Percentiles rank a stretch among this genome's conserved stretches.
Evolutionary conservation across 2,888 invertebrate genomes (phyloP).

Genomic region (Leptinotarsa haldemani): DNA sequence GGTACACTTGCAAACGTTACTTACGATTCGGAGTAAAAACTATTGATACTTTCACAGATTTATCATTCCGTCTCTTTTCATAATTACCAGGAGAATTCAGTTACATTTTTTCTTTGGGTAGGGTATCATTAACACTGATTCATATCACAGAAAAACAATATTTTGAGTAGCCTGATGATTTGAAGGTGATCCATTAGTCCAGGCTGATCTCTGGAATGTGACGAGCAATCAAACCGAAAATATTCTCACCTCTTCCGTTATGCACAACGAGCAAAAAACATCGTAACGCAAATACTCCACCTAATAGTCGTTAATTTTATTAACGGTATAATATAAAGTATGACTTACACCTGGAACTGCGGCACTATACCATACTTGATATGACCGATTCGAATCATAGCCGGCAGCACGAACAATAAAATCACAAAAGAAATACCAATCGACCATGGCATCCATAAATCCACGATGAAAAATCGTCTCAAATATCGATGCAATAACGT

Average conservation of each 20-base stretch:
- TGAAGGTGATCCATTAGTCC: too few species aligned
- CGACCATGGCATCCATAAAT: slow-evolving; percentile 18
- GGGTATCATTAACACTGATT: too few species aligned
- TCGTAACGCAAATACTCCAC: not conserved
- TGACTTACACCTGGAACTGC: slow-evolving; percentile 18
- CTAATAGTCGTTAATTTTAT: slow-evolving; percentile 18
- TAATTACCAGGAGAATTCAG: too few species aligned
- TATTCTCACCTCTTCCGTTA: not conserved
- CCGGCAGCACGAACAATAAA: slow-evolving; percentile 13
- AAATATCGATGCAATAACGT: slow-evolving; percentile 24
- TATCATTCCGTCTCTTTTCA: too few species aligned
- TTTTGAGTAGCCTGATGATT: too few species aligned
- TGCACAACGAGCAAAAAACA: not conserved
- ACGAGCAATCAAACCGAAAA: too few species aligned
- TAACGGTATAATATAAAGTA: slow-evolving; percentile 20
- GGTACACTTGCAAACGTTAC: too few species aligned
- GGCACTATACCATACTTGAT: slow-evolving; percentile 19
- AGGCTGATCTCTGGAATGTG: too few species aligned
- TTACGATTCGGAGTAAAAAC: too few species aligned
- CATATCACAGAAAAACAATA: too few species aligned
- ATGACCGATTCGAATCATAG: slow-evolving; percentile 25
- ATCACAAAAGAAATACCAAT: slow-evolving; percentile 20
- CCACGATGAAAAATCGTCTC: slow-evolving; percentile 18
- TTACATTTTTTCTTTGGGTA: too few species aligned
- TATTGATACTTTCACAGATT: too few species aligned